phyloP scores from a whole-genome alignment of 2,113 vertebrate species.

The Orientallactaga bullata region DNA sequence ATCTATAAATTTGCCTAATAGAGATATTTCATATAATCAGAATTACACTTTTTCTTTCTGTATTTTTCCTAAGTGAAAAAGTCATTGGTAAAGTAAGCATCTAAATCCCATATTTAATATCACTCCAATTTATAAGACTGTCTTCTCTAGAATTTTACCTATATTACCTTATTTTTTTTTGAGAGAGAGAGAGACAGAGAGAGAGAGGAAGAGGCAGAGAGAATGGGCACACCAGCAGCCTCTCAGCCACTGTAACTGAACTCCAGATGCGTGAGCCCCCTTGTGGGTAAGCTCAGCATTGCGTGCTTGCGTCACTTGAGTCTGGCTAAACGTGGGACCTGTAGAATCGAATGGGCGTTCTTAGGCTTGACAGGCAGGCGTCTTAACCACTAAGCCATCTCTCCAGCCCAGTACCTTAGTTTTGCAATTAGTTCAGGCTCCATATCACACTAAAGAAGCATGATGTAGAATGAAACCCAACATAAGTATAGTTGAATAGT shows the following conservation, averaged over 20 bases:
- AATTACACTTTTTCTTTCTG: constrained; percentile 19
- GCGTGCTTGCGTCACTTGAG: no score
- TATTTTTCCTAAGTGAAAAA: neutral
- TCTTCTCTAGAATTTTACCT: neutral
- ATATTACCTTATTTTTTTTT: no score
- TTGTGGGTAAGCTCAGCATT: no score
- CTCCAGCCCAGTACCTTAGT: neutral
- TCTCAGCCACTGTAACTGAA: no score
- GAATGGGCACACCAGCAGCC: no score
- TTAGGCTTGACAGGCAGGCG: no score
- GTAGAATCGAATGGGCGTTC: no score
- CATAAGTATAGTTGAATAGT: neutral
- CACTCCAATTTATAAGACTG: neutral
- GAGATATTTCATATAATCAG: neutral
- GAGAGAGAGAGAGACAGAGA: no score
- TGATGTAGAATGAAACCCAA: neutral
- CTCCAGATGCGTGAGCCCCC: no score
- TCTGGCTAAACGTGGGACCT: no score
- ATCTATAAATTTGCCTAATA: neutral
- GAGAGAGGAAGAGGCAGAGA: no score
- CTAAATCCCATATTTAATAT: neutral
- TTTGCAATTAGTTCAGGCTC: neutral
- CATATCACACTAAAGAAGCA: neutral
- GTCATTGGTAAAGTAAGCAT: neutral
- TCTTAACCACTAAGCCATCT: no score